Conservation (phyloP, 2,797 vertebrate genomes). For the Urosaurus nigricauda region DNA sequence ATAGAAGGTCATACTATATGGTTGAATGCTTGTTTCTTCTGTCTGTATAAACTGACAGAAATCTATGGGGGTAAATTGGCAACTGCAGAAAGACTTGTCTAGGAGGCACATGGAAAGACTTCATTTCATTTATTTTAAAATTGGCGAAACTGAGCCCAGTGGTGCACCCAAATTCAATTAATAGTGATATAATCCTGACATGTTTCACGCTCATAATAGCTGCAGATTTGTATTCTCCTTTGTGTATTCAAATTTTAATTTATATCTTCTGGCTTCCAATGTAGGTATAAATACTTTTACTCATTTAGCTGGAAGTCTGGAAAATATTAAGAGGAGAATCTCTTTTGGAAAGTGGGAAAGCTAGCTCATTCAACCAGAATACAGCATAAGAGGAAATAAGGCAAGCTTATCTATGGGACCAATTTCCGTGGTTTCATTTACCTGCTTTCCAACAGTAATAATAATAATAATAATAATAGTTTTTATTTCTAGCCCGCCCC, state of each 20-base stretch:
- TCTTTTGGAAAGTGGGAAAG: not conserved
- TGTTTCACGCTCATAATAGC: slow-evolving; percentile 29
- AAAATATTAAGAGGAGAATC: not conserved
- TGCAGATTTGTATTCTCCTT: slow-evolving; percentile 16
- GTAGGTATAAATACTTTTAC: slow-evolving; percentile 20
- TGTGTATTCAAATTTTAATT: slow-evolving; percentile 16
- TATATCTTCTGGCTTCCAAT: slow-evolving; percentile 21
- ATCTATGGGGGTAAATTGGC: slow-evolving; percentile 23
- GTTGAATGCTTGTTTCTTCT: not conserved
- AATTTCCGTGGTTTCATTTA: no score
- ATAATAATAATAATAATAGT: no score
- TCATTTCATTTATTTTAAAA: slow-evolving; percentile 14
- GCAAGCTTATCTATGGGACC: no score
- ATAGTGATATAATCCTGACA: not conserved
- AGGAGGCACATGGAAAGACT: not conserved
- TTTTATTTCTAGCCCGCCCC: no score
- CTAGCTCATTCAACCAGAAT: not conserved
- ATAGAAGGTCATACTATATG: slow-evolving; percentile 28
- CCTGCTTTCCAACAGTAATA: no score
- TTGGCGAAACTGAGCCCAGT: slow-evolving; percentile 12
- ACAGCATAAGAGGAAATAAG: not conserved
- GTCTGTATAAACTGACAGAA: slow-evolving; percentile 3
- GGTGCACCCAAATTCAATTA: slow-evolving; percentile 21
- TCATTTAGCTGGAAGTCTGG: not conserved
- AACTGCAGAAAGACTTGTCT: not conserved